These are phyloP conservation scores for Apoda limacodes DNA, from an alignment of 2,888 invertebrate species.

Conservation along the genomic window DNA sequence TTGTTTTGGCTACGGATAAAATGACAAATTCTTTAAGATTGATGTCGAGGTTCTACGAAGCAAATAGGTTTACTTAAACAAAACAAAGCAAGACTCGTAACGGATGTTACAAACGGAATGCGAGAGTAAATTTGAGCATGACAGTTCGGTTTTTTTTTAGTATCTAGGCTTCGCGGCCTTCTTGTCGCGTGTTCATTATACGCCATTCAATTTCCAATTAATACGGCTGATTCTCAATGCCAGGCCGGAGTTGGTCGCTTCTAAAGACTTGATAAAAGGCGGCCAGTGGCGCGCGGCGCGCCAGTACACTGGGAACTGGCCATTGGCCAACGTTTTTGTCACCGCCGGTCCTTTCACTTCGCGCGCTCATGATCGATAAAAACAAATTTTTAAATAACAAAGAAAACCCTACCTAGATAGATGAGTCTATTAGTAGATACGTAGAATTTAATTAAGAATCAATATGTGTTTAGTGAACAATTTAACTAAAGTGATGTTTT, in stretches of 20 bases:
- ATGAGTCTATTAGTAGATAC: conserved; percentile 47
- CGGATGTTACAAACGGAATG: conserved; percentile 23
- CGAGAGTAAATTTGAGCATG: conserved; percentile 29
- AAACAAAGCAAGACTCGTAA: conserved; percentile 23
- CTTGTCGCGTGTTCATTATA: conserved; percentile 52
- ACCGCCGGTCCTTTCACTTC: conserved; percentile 60
- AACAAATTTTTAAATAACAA: conserved; percentile 40
- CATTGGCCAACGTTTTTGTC: conserved; percentile 54
- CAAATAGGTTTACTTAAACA: too few relatives aligned
- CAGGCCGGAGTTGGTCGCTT: conserved; percentile 57
- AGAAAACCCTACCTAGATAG: conserved; percentile 50
- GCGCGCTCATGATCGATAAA: conserved; percentile 48
- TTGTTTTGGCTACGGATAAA: conserved; percentile 29
- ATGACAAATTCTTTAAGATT: conserved; percentile 39
- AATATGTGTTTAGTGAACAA: conserved; percentile 10
- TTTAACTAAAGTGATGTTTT: conserved; percentile 46
- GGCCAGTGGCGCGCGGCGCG: conserved; percentile 50
- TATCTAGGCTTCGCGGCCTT: conserved; percentile 57
- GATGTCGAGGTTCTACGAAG: too few relatives aligned
- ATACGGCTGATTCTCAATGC: conserved; percentile 66
- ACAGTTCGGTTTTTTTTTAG: conserved; percentile 44
- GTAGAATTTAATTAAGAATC: conserved; percentile 5
- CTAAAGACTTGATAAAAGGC: conserved; percentile 62
- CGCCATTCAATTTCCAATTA: conserved; percentile 65
- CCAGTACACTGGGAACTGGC: conserved; percentile 52